A percentile compares a stretch with the other conserved stretches of the same genome.
Conservation (phyloP, 35 echinoderm and acorn worm species). For the Patiria miniata region DNA sequence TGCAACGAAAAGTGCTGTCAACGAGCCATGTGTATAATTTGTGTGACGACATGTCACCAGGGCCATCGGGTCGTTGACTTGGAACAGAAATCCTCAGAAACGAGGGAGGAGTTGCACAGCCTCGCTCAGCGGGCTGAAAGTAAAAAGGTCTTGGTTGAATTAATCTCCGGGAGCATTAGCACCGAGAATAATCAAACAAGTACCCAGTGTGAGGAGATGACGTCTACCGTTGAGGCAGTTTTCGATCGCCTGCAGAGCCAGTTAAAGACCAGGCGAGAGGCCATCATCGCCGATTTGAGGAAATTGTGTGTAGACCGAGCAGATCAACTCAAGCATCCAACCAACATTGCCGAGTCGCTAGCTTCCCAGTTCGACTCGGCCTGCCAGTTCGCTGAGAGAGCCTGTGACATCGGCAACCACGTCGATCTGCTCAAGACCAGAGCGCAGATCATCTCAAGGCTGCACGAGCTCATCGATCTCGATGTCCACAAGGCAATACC, state of each 20-base stretch:
- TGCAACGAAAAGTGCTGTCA: neutral
- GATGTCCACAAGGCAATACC: neutral
- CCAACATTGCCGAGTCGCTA: neutral
- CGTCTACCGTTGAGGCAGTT: neutral
- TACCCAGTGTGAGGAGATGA: neutral
- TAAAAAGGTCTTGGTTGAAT: neutral
- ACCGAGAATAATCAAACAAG: neutral
- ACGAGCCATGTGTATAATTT: neutral
- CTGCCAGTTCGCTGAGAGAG: constrained; percentile 18
- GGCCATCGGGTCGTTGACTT: neutral
- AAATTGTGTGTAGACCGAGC: neutral
- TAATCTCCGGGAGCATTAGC: neutral
- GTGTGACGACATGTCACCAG: neutral
- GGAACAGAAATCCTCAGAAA: neutral
- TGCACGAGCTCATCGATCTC: neutral
- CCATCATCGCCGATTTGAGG: neutral
- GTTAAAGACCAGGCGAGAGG: neutral
- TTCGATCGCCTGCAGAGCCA: neutral
- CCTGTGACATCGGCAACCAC: neutral
- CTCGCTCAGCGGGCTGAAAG: neutral
- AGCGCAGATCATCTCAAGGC: neutral
- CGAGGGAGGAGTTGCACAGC: neutral
- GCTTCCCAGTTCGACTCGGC: constrained; percentile 2
- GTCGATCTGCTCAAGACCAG: neutral
- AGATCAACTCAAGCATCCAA: neutral